Base-by-base conservation (phyloP, 2,888 invertebrate genomes). In the Hyposoter dolosus region DNA sequence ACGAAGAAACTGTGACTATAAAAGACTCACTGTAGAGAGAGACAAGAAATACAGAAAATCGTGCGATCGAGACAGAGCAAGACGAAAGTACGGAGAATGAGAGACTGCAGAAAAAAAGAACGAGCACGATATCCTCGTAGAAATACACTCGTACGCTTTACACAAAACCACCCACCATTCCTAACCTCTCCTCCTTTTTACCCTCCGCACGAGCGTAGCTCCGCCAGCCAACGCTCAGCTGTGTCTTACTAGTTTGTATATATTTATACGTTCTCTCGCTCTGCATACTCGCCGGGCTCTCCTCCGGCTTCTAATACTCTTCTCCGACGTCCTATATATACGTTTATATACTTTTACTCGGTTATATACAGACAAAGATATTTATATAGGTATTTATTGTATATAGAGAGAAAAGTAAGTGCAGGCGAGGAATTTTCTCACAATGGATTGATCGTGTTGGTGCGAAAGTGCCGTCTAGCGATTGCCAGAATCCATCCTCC, bases 361-460 rank as follows among this genome's bases (percentile, higher is more conserved):
- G 17, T 23, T 23, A 69, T 69, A 53, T 40, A 45, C n/a, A 15
- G 7, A 9, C 35, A 10, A 0, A 40, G 88, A 90, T 32, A 35
- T 53, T 35, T 40, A 72, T 35, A 12, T 35, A n/a, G 40, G 40
- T 17, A 32, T 50, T 19, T n/a, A 53, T 56, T 23, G 35, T 32
- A 65, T 69, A 32, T 45, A 43, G 74, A 79, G 82, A 78, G 85
- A 82, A 79, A 83, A 88, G 88, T 90, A 90, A 88, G 90, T 91
- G 89, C 90, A 90, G 89, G 90, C 89, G 88, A 90, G 90, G 91
- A 91, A 92, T 92, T 90, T 91, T 91, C 89, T 91, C 90, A 92
- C 92, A 92, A 92, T 92, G 91, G 91, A 88, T 89, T 74, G 90
- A 89, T 91, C 88, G 92, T 92, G 90, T 92, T 90, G 88, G 92